These are phyloP conservation scores for Anthopleura xanthogrammica DNA, from an alignment of 92 coral and sea anemone species.

Conservation along the genomic window DNA sequence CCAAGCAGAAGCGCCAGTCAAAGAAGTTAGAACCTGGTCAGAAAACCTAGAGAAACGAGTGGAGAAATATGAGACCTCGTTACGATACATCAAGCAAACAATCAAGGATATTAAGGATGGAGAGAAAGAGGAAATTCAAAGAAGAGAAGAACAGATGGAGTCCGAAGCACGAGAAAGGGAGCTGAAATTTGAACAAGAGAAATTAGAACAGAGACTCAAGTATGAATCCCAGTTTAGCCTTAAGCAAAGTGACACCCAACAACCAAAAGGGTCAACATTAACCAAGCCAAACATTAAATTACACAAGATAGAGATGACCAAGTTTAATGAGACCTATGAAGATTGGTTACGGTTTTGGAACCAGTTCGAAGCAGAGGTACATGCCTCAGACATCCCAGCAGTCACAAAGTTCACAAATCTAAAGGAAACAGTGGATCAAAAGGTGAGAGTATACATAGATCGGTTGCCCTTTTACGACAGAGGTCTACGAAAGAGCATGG, in stretches of 20 bases:
- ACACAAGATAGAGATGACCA: conserved; percentile 41
- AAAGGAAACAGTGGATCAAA: conserved; percentile 37
- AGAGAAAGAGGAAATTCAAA: neutral
- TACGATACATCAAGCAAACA: neutral
- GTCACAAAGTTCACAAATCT: conserved; percentile 45
- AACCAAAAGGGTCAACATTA: conserved; percentile 4
- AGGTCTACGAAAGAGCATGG: conserved; percentile 61
- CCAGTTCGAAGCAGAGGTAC: conserved; percentile 49
- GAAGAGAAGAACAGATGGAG: neutral
- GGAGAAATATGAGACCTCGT: neutral
- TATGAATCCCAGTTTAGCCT: conserved; percentile 38
- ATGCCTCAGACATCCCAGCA: conserved; percentile 38
- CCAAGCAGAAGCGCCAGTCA: neutral
- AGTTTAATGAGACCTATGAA: conserved; percentile 41
- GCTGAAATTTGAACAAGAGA: conserved; percentile 9
- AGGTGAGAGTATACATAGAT: conserved; percentile 37
- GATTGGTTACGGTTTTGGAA: conserved; percentile 52
- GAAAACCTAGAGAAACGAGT: neutral
- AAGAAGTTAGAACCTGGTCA: neutral
- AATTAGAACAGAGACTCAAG: conserved; percentile 33
- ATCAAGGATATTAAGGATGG: neutral
- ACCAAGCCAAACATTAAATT: conserved; percentile 21
- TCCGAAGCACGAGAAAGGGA: neutral
- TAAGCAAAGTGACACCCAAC: conserved; percentile 15
- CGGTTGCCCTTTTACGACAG: conserved; percentile 46